Percentiles rank a stretch among this genome's conserved stretches.
phyloP scores from a whole-genome alignment of 2,888 invertebrate genomes.

The Elegia similella region DNA sequence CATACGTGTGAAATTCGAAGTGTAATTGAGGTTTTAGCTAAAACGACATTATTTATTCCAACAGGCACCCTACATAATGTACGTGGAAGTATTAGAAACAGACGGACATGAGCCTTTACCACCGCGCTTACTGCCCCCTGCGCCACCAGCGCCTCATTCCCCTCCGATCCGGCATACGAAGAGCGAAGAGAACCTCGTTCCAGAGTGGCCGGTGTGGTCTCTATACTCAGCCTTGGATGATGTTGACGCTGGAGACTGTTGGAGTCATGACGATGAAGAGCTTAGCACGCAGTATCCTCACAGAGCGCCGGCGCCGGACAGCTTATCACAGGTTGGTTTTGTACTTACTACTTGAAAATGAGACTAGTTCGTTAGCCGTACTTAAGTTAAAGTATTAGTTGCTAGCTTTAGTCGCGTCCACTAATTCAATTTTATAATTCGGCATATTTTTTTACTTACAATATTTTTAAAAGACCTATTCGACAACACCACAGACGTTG shows the following conservation, averaged over 20 bases:
- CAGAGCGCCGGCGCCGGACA: slow-evolving; percentile 66
- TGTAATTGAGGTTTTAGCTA: no score
- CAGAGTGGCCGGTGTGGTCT: slow-evolving; percentile 78
- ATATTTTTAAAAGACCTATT: no score
- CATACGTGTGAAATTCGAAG: no score
- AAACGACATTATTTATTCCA: slow-evolving; percentile 21
- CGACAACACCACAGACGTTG: no score
- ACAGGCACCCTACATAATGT: slow-evolving; percentile 97
- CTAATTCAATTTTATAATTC: no score
- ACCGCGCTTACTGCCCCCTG: slow-evolving; percentile 90
- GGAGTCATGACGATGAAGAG: slow-evolving; percentile 98
- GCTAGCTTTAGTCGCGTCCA: no score
- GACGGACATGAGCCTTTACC: slow-evolving; percentile 90
- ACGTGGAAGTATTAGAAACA: slow-evolving; percentile 96
- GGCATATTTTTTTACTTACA: no score
- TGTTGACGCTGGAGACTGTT: slow-evolving; percentile 85
- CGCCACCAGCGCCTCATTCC: slow-evolving; percentile 87
- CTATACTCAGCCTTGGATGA: slow-evolving; percentile 66
- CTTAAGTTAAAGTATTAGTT: no score
- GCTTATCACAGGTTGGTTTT: slow-evolving; percentile 91
- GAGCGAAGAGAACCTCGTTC: slow-evolving; percentile 93
- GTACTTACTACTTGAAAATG: no score
- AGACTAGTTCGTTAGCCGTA: no score
- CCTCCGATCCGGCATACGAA: slow-evolving; percentile 92
- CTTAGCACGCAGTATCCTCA: slow-evolving; percentile 75